A percentile compares a stretch with the other conserved stretches of the same genome.
phyloP scores from a whole-genome alignment of 2,888 invertebrate genomes.

The Andrena bicolor region DNA sequence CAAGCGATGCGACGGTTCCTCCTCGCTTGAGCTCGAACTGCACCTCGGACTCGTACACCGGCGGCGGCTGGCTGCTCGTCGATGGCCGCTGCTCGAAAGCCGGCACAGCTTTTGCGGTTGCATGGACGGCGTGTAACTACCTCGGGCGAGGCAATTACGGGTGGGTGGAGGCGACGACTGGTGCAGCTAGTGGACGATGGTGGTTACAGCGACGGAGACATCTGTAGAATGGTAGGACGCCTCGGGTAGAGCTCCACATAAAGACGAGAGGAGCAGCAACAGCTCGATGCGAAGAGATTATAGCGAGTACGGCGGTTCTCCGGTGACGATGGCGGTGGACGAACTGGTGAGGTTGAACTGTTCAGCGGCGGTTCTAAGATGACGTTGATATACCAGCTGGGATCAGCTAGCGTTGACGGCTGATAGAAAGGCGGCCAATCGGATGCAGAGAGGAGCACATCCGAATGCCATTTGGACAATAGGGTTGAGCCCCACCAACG shows the following conservation, averaged over 20 bases:
- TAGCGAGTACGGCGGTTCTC: conserved; percentile 48
- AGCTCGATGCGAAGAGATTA: conserved; percentile 58
- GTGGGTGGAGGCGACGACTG: conserved; percentile 1
- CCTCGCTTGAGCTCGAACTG: not conserved
- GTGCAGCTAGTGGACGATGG: conserved; percentile 28
- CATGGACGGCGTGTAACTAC: conserved; percentile 38
- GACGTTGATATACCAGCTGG: conserved; percentile 70
- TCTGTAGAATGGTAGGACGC: conserved; percentile 47
- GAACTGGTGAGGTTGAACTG: conserved; percentile 60
- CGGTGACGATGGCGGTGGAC: conserved; percentile 53
- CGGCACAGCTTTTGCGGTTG: conserved; percentile 44
- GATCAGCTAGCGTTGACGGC: conserved; percentile 77
- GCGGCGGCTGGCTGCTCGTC: not conserved
- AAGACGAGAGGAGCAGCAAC: conserved; percentile 48
- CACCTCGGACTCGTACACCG: no score
- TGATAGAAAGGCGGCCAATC: conserved; percentile 84
- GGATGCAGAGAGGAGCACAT: conserved; percentile 83
- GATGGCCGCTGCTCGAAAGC: conserved; percentile 46
- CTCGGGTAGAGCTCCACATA: conserved; percentile 41
- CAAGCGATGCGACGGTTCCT: not conserved
- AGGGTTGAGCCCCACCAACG: conserved; percentile 84
- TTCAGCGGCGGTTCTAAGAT: conserved; percentile 68
- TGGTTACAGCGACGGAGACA: conserved; percentile 44
- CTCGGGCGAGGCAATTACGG: conserved; percentile 55
- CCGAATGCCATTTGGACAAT: conserved; percentile 85